phyloP scores from a whole-genome alignment of 2,113 vertebrate genomes.

The Mesembrinibis cayennensis region DNA sequence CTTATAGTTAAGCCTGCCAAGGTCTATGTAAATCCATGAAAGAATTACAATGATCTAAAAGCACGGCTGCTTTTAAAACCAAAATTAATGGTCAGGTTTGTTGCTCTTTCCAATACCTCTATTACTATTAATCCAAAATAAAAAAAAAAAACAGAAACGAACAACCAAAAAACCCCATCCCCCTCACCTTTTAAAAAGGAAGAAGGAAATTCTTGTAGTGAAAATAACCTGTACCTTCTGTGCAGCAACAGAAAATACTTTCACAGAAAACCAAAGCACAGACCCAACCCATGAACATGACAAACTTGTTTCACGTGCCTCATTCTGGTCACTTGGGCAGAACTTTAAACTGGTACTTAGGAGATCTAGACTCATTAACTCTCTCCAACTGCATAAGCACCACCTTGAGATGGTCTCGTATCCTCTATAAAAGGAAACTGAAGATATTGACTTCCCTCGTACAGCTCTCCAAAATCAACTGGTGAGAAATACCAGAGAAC shows the following conservation, averaged over 20 bases:
- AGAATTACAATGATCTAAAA: not conserved
- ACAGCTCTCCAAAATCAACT: not conserved
- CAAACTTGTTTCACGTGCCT: not conserved
- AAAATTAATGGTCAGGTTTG: not conserved
- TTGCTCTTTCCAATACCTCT: not conserved
- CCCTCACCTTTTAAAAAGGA: not conserved
- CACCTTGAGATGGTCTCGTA: not conserved
- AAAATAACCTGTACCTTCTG: not conserved
- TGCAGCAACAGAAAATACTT: not conserved
- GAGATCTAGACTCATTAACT: not conserved
- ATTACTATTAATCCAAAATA: not conserved
- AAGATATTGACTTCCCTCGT: not conserved
- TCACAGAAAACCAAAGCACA: not conserved
- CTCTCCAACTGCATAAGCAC: not conserved
- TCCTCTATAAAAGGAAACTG: not conserved
- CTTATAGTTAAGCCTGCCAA: not conserved
- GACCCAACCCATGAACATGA: not conserved
- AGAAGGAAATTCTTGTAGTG: not conserved
- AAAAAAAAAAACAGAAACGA: not conserved
- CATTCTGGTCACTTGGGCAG: not conserved
- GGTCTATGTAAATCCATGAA: not conserved
- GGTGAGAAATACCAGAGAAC: not conserved
- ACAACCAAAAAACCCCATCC: rapidly evolving
- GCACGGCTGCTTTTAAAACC: not conserved
- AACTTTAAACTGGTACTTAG: not conserved